Conservation (phyloP, 2,888 invertebrate genomes). For the Caenorhabditis panamensis region DNA sequence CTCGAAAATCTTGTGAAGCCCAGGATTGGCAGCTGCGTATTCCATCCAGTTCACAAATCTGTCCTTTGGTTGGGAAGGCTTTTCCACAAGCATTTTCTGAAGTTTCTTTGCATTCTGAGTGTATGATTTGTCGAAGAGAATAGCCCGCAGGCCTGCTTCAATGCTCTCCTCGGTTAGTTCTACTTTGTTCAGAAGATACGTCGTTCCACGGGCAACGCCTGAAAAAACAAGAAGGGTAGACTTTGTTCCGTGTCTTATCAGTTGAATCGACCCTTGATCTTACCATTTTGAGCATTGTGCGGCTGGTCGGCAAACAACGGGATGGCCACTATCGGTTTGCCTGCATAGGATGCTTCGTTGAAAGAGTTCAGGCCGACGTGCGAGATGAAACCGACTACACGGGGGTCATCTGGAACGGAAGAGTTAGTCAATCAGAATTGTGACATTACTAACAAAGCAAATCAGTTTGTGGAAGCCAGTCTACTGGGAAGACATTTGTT, state of each 20-base stretch:
- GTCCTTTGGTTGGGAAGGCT: slow-evolving; percentile 54
- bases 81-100: slow-evolving; percentile 55
- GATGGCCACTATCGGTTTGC: slow-evolving; percentile 61
- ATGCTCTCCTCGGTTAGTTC: slow-evolving; percentile 47
- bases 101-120: slow-evolving; percentile 33
- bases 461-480: slow-evolving; percentile 72
- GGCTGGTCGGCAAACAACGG: slow-evolving; percentile 69
- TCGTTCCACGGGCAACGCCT: slow-evolving; percentile 58
- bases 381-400: slow-evolving; percentile 65
- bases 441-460: slow-evolving; percentile 64
- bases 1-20: slow-evolving; percentile 57
- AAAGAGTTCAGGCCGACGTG: slow-evolving; percentile 66
- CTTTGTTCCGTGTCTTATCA: not conserved
- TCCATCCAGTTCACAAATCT: slow-evolving; percentile 64
- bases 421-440: not conserved
- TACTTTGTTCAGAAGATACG: slow-evolving; percentile 48
- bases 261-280: slow-evolving; percentile 5
- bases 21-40: slow-evolving; percentile 57
- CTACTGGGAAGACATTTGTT: slow-evolving; percentile 57
- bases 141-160: slow-evolving; percentile 27
- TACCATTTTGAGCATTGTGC: slow-evolving; percentile 61
- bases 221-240: slow-evolving; percentile 16
- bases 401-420: slow-evolving; percentile 51
- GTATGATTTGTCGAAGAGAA: slow-evolving; percentile 44
- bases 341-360: slow-evolving; percentile 59